A percentile compares a stretch with the other conserved stretches of the same genome.
Conservation (phyloP, 1,140 invertebrate species). For the Whitmania pigra region DNA sequence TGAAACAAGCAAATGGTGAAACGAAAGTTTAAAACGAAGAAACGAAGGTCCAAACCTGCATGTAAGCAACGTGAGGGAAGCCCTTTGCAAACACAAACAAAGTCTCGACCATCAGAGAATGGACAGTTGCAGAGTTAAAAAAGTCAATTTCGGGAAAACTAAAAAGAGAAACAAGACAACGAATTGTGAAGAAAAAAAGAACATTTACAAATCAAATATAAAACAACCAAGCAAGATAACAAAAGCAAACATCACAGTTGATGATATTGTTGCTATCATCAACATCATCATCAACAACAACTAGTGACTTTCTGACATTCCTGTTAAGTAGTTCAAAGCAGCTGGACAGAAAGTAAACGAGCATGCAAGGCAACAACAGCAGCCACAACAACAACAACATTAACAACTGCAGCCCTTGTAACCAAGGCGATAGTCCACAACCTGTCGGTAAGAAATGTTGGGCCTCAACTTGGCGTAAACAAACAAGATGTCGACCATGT, state of each 20-base stretch:
- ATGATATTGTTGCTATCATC: no score
- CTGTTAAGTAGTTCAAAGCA: no score
- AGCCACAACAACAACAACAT: no score
- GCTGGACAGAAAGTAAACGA: no score
- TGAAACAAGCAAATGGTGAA: background rate
- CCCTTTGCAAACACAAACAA: conserved; percentile 57
- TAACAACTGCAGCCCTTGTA: no score
- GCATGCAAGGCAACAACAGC: no score
- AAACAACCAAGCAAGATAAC: no score
- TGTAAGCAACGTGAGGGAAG: conserved; percentile 54
- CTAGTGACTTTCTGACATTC: no score
- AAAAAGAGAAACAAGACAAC: conserved; percentile 23
- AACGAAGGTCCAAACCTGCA: conserved; percentile 44
- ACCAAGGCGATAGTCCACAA: conserved; percentile 27
- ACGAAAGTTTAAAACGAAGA: conserved; percentile 1
- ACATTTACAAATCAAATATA: background rate
- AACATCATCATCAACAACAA: no score
- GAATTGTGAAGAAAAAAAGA: background rate
- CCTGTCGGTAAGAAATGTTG: conserved; percentile 59
- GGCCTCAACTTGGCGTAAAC: conserved; percentile 60
- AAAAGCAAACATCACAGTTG: no score
- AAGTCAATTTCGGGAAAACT: conserved; percentile 60
- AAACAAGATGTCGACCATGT: conserved; percentile 60
- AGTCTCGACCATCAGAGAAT: conserved; percentile 54
- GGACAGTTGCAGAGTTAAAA: conserved; percentile 52